A percentile compares a stretch with the other conserved stretches of the same genome.
phyloP scores from a whole-genome alignment of 2,888 invertebrate genomes.

The Microdon myrmicae region DNA sequence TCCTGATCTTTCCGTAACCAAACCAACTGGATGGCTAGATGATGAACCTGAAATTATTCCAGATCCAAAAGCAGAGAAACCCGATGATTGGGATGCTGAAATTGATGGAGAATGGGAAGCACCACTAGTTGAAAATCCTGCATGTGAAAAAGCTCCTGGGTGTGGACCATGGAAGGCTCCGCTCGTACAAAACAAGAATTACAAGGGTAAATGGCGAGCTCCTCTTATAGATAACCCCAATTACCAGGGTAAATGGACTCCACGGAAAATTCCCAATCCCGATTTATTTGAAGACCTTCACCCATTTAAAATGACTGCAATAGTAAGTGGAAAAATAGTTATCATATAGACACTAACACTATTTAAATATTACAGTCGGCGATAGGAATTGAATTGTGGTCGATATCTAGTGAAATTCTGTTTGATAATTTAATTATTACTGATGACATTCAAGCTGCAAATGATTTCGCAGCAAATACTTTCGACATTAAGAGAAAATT shows the following conservation, averaged over 20 bases:
- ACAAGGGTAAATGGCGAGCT: constrained; percentile 93
- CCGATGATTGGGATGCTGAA: constrained; percentile 96
- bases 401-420: constrained; percentile 92
- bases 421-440: constrained; percentile 97
- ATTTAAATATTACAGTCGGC: constrained; percentile 74
- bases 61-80: constrained; percentile 87
- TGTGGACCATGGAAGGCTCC: constrained; percentile 93
- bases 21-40: constrained; percentile 93
- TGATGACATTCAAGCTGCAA: constrained; percentile 80
- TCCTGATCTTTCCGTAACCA: constrained; percentile 82
- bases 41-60: constrained; percentile 87
- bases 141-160: constrained; percentile 81
- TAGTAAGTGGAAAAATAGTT: constrained; percentile 74
- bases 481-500: constrained; percentile 86
- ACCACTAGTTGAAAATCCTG: constrained; percentile 89
- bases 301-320: constrained; percentile 90
- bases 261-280: constrained; percentile 89
- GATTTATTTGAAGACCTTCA: constrained; percentile 89
- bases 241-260: constrained; percentile 95
- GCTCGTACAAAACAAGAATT: constrained; percentile 86
- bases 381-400: constrained; percentile 97
- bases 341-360: constrained; percentile 14
- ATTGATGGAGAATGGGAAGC: constrained; percentile 99
- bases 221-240: constrained; percentile 91
- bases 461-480: constrained; percentile 83